Evolutionary conservation across 2,113 vertebrate species (phyloP), one percentile per base, ranked within the genome.

Genomic region (Camelus bactrianus): DNA sequence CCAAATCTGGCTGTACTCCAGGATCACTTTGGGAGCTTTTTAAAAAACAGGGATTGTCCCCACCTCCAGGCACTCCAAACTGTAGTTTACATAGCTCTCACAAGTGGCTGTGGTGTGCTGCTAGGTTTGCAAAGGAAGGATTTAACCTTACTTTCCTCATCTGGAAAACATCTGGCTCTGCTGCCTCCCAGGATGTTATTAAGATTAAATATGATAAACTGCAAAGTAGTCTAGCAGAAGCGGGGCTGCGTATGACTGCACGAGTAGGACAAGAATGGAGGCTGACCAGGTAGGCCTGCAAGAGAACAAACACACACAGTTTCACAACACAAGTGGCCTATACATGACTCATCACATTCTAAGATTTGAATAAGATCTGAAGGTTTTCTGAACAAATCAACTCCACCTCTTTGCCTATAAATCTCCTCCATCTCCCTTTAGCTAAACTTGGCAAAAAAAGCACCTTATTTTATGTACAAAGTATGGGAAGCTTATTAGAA

Each of bases 341-440:
- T 12, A 28, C 6, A n/a, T 79, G 80, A 96, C 91, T 75, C 70
- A 73, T 54, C 69, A 69, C 50, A 93, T 62, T 73, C 69, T 24
- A 70, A 92, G 69, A 83, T 70, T 83, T 79, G 50, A 89, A 82
- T 54, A 82, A 58, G 65, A 77, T 38, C 65, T 54, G 52, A 92
- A 72, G 62, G 9, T 89, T 86, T 95, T 87, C 79, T 70, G 28
- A 89, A 75, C 9, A 76, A 93, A 89, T 69, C 50, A 82, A 22
- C 20, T 84, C 67, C 8, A 82, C 17, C 42, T 73, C 58, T 65
- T 70, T 83, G 32, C 5, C 50, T 70, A 26, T 77, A 82, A 22
- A 93, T 69, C 72, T 81, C 65, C 70, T 28, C 35, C 2, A 46
- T 20, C 22, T 92, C n/a, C 22, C 26, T 75, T 86, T 32, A 76